Evolutionary conservation across 1,140 invertebrate genomes (phyloP).

Genomic region (Aphelenchoides fujianensis): DNA sequence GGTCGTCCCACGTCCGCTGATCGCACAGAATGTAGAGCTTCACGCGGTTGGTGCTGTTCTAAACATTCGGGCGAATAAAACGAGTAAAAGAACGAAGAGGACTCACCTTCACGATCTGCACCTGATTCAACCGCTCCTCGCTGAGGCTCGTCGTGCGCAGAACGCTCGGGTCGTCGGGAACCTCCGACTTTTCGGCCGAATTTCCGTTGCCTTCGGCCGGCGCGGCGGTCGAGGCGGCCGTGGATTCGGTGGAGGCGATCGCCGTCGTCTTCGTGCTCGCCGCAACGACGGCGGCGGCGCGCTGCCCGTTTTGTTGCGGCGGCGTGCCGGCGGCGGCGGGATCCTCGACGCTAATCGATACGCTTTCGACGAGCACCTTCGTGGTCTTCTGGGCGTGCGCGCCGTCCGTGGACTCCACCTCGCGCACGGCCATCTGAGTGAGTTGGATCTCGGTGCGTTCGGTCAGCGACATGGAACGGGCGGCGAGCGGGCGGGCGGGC

Average conservation of each 20-base stretch:
- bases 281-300: background rate
- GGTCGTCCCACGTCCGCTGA: slow-evolving; percentile 51
- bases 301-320: background rate
- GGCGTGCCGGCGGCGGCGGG: too few species aligned
- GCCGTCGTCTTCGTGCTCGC: too few species aligned
- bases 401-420: background rate
- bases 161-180: background rate
- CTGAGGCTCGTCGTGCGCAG: background rate
- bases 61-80: slow-evolving; percentile 22
- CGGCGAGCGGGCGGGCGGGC: too few species aligned
- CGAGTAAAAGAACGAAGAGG: background rate
- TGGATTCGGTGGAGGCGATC: too few species aligned
- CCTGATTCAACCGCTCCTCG: slow-evolving; percentile 13
- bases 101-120: slow-evolving; percentile 36
- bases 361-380: slow-evolving; percentile 1
- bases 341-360: slow-evolving; percentile 9
- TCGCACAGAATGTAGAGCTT: slow-evolving; percentile 61
- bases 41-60: slow-evolving; percentile 52
- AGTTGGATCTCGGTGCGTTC: background rate
- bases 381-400: background rate
- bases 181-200: slow-evolving; percentile 6
- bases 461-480: background rate
- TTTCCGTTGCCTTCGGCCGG: background rate
- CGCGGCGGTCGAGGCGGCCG: background rate
- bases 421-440: slow-evolving; percentile 16